Evolutionary conservation across 2,113 vertebrate genomes (phyloP).

Genomic region (Perognathus longimembris): DNA sequence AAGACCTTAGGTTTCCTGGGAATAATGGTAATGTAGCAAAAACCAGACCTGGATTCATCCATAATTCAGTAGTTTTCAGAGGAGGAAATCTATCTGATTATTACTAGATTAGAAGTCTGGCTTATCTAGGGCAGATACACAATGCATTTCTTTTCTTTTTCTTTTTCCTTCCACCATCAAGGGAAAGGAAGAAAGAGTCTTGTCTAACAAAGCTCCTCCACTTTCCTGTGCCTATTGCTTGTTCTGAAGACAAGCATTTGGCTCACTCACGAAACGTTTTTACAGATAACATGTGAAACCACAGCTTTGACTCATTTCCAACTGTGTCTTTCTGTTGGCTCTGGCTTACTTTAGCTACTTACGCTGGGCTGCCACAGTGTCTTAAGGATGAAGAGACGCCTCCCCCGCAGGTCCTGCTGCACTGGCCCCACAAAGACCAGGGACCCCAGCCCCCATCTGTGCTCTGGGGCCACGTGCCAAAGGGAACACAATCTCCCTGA

Average conservation of each 20-base stretch:
- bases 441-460: constrained; percentile 95
- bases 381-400: constrained; percentile 98
- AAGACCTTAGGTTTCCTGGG: constrained; percentile 64
- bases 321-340: constrained; percentile 92
- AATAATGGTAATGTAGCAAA: constrained; percentile 74
- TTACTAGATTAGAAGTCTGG: constrained; percentile 73
- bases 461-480: constrained; percentile 97
- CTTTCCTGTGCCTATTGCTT: constrained; percentile 79
- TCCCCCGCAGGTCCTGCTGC: constrained; percentile 98
- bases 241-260: constrained; percentile 85
- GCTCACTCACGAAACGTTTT: constrained; percentile 84
- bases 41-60: constrained; percentile 71
- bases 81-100: constrained; percentile 77
- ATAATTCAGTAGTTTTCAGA: constrained; percentile 72
- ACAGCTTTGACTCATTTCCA: constrained; percentile 87
- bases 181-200: constrained; percentile 70
- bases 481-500: constrained; percentile 96
- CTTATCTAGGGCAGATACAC: constrained; percentile 68
- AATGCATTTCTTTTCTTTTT: constrained; percentile 63
- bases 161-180: constrained; percentile 51
- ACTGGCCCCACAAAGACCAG: constrained; percentile 98
- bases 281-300: constrained; percentile 88
- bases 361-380: constrained; percentile 99
- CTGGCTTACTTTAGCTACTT: constrained; percentile 99
- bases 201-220: constrained; percentile 71